These are phyloP conservation scores for Chionis minor DNA, from an alignment of 2,113 vertebrate genomes.

Conservation along the genomic window DNA sequence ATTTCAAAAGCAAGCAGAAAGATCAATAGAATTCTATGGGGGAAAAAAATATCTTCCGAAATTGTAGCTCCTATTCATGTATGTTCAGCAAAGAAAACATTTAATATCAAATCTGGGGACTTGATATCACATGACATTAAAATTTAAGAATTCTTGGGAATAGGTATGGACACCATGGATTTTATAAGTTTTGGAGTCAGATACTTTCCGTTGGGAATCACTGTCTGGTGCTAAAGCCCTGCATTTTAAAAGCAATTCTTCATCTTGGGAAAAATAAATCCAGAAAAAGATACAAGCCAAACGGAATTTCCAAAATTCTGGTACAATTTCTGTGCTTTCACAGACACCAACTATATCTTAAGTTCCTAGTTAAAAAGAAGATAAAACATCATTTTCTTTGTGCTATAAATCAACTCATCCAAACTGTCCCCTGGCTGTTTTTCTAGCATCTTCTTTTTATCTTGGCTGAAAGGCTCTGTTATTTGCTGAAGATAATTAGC, in stretches of 20 bases:
- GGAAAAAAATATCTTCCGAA: background rate
- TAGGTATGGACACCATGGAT: background rate
- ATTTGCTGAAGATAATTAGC: background rate
- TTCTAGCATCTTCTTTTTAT: background rate
- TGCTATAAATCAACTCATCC: background rate
- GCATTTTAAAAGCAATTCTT: background rate
- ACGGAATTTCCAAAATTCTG: background rate
- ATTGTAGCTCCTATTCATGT: background rate
- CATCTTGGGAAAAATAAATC: background rate
- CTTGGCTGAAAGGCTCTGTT: background rate
- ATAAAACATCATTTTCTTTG: background rate
- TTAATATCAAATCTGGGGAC: background rate
- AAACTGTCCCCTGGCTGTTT: background rate
- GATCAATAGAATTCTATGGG: background rate
- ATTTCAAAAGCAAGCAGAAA: background rate
- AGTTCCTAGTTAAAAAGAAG: background rate
- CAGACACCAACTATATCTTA: background rate
- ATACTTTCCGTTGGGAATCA: background rate
- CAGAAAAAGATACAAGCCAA: background rate
- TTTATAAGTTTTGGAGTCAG: background rate
- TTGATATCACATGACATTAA: background rate
- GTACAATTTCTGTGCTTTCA: background rate
- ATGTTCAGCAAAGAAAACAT: background rate
- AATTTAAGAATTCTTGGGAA: background rate
- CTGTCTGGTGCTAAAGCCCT: background rate